Percentiles rank a stretch among this genome's conserved stretches.
Conservation (phyloP, 2,113 vertebrate species). For the Forbesichthys agassizii region DNA sequence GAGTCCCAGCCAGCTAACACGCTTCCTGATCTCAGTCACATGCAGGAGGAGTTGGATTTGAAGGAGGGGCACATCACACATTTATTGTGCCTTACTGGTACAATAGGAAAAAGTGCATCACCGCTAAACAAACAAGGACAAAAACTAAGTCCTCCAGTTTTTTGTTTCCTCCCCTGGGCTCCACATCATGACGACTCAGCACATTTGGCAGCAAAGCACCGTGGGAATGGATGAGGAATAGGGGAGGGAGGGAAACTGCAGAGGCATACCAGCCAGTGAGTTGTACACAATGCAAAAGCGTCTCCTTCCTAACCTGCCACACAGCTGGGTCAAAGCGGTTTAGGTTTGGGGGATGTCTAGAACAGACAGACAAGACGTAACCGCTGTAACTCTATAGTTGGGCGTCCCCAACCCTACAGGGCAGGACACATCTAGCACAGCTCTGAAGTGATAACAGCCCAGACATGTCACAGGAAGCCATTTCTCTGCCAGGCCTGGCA, state of each 20-base stretch:
- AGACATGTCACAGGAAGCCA: constrained; percentile 62
- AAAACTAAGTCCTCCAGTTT: constrained; percentile 12
- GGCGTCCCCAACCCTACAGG: constrained; percentile 46
- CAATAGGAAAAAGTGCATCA: constrained; percentile 34
- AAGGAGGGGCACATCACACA: neutral
- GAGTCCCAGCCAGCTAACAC: constrained; percentile 45
- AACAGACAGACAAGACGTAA: constrained; percentile 30
- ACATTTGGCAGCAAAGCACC: constrained; percentile 34
- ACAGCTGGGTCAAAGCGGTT: constrained; percentile 1
- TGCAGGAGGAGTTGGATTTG: constrained; percentile 42
- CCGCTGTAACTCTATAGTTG: constrained; percentile 47
- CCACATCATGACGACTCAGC: constrained; percentile 49
- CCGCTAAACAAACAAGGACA: constrained; percentile 13
- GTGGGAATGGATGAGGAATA: constrained; percentile 43
- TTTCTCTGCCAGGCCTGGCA: constrained; percentile 58
- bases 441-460: constrained; percentile 59
- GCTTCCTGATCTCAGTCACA: constrained; percentile 67
- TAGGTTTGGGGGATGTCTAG: constrained; percentile 23
- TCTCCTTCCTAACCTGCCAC: constrained; percentile 21
- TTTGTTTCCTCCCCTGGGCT: constrained; percentile 12
- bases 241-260: constrained; percentile 1
- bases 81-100: constrained; percentile 20
- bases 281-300: neutral
- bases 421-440: constrained; percentile 37
- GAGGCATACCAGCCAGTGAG: neutral